Conservation (phyloP, 2,113 vertebrate genomes). For the Balaeniceps rex region DNA sequence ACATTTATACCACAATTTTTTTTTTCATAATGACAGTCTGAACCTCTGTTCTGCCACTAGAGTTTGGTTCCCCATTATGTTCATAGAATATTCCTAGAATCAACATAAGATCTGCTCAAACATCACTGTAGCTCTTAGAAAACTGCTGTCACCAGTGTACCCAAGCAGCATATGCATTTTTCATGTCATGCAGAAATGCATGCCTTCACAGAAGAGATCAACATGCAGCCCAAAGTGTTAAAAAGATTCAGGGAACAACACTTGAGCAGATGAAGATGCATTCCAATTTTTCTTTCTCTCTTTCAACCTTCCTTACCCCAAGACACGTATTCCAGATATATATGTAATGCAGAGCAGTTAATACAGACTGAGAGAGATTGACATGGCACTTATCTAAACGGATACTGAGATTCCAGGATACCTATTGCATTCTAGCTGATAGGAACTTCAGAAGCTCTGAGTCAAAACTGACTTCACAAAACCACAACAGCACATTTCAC, state of each 20-base stretch:
- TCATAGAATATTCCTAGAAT: neutral
- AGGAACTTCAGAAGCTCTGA: slow-evolving; percentile 36
- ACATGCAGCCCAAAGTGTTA: neutral
- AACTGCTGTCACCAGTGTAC: neutral
- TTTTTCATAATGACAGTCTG: neutral
- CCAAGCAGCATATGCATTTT: neutral
- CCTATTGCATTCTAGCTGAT: slow-evolving; percentile 5
- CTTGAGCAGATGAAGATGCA: neutral
- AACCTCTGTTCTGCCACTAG: neutral
- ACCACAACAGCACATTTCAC: slow-evolving; percentile 7
- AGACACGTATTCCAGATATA: neutral
- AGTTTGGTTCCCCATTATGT: neutral
- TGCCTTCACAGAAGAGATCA: neutral
- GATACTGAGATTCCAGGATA: slow-evolving; percentile 34
- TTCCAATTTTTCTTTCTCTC: neutral
- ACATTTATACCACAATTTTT: neutral
- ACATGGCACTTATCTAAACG: slow-evolving; percentile 3
- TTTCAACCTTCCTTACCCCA: neutral
- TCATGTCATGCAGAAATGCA: neutral
- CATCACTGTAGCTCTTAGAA: neutral
- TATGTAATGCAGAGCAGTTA: neutral
- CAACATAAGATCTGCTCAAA: neutral
- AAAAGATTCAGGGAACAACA: neutral
- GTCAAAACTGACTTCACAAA: slow-evolving; percentile 55
- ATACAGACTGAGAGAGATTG: neutral